Conservation (phyloP, 2,113 vertebrate genomes). For the Scortum barcoo region DNA sequence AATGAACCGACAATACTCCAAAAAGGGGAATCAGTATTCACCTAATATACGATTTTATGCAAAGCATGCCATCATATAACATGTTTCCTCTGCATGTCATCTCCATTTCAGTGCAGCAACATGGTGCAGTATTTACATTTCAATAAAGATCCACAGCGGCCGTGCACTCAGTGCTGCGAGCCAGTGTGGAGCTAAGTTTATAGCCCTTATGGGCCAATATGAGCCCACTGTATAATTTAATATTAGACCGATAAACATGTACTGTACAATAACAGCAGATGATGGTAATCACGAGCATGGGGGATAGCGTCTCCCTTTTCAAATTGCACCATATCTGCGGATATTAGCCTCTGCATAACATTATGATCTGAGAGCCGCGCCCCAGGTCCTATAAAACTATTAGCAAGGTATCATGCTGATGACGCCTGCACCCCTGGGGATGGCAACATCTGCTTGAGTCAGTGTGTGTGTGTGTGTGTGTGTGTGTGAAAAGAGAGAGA, state of each 20-base stretch:
- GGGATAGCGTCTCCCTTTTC: constrained; percentile 8
- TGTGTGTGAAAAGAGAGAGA: background rate
- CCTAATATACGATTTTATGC: constrained; percentile 25
- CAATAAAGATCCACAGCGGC: constrained; percentile 58
- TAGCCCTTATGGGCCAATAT: constrained; percentile 48
- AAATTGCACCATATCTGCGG: constrained; percentile 46
- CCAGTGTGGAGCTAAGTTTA: constrained; percentile 21
- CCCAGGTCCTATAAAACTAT: constrained; percentile 71
- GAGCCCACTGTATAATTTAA: constrained; percentile 44
- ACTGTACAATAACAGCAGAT: constrained; percentile 51
- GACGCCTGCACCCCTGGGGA: constrained; percentile 35
- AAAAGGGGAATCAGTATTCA: background rate
- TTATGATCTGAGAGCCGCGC: constrained; percentile 38
- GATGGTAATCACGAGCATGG: constrained; percentile 46
- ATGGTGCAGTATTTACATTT: constrained; percentile 65
- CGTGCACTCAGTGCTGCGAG: constrained; percentile 8
- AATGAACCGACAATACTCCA: constrained; percentile 15
- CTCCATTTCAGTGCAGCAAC: constrained; percentile 23
- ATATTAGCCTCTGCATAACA: constrained; percentile 60
- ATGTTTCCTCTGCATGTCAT: constrained; percentile 12
- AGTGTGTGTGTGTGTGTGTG: constrained; percentile 18
- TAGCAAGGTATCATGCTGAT: constrained; percentile 64
- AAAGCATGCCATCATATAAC: constrained; percentile 14
- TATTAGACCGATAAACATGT: constrained; percentile 65
- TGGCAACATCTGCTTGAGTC: constrained; percentile 51